Evolutionary conservation across 30 jellyfish, hydroid and myxozoan species (phyloP), one percentile per base, ranked within the genome.

Genomic region (Aurelia coerulea): DNA sequence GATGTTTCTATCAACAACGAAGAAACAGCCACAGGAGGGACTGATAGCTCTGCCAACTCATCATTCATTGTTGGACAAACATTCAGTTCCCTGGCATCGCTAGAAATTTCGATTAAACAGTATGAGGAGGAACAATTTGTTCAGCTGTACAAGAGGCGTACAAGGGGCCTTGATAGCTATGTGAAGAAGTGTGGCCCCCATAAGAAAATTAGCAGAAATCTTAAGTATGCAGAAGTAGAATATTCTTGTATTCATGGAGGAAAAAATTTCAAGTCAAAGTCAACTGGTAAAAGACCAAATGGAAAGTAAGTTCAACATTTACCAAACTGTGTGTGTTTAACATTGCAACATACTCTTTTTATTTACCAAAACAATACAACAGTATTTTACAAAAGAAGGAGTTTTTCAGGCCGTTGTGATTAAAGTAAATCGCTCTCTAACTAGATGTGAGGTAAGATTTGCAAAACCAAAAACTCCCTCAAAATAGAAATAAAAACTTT

Each of bases 181-280:
- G 76, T 78, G 19, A 62, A 59, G 46, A 77, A 39, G 52, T 77
- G 87, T 62, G 81, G 81, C 81, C 87, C 87, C 2, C 8, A 58
- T 23, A 77, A 62, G 65, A 59, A 77, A 77, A 3, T 77, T 2
- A 77, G 52, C 46, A 19, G 29, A 14, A 32, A 77, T 29, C 65
- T 77, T 2, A 77, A 77, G 78, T 77, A 53, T 62, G 65, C 65
- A 8, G 87, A 77, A 34, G 60, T 77, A 2, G 87, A 77, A 31
- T 77, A 77, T 77, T 31, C 87, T 1, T 77, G 87, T 34, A 62
- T 77, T 77, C 76, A 62, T 58, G 87, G 85, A 74, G 85, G 85
- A 2, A 54, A 77, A 63, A 1, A 4, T 32, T 77, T 77, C 87
- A 77, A 77, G 87, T 77, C 87, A 77, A 77, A 53, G 63, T 77